Base-by-base conservation (phyloP, 1,140 invertebrate genomes). In the Phenacoccus solenopsis region DNA sequence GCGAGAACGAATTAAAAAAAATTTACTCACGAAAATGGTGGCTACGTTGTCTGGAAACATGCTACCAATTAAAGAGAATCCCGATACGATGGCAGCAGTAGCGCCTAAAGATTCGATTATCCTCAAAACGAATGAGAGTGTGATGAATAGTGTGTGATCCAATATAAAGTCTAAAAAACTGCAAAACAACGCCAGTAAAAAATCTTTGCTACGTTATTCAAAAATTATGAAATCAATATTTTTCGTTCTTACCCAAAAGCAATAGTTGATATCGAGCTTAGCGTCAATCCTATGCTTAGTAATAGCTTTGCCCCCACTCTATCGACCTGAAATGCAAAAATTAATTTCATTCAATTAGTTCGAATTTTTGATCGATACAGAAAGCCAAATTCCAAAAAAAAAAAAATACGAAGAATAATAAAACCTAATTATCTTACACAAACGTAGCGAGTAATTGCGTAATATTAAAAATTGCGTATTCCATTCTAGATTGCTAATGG, bases 21-120 rank as follows among this genome's bases (percentile, higher is more conserved):
- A n/a, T 67, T 72, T 71, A 79, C 78, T 79, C 79, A 85, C 85
- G 76, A 89, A 85, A 61, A 85, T 82, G 1, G 85, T 84, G 0
- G 84, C 82, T 3, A 89, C 82, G 49, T 81, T 79, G 13, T 82
- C 77, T 1, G 85, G 84, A 76, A 88, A 88, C 72, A 83, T 81
- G 67, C 81, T 78, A 12, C 86, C 85, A 21, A 85, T 81, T 25
- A 88, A 84, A 5, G 85, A 84, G 76, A 87, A 88, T 32, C 81
- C 79, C 27, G 85, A 81, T 7, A 86, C 87, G 12, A 86, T 78
- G 70, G 85, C 85, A 0, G 84, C 84, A 1, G 86, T 84, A 59
- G 84, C 81, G 5, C 86, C 86, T 21, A 85, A 72, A 5, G 86
- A 85, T 76, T 88, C 86, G 7, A 85, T 74, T 67, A 84, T 81